Conservation (phyloP, 2,797 vertebrate genomes). For the Clarias platycephalus region DNA sequence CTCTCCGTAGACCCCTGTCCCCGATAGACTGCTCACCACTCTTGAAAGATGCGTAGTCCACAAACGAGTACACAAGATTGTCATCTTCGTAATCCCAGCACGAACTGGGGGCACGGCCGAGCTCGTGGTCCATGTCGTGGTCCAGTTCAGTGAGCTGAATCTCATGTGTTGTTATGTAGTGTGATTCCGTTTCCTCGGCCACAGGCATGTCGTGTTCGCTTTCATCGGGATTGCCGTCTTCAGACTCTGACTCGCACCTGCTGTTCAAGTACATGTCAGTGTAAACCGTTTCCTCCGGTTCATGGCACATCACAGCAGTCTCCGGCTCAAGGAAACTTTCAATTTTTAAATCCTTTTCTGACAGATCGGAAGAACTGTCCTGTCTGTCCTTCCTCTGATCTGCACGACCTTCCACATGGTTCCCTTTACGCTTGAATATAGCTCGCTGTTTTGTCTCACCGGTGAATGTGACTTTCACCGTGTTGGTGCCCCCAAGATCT, state of each 20-base stretch:
- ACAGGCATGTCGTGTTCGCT: conserved; percentile 60
- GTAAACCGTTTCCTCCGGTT: conserved; percentile 77
- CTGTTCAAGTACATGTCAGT: conserved; percentile 79
- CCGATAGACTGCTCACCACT: conserved; percentile 78
- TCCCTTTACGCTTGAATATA: conserved; percentile 59
- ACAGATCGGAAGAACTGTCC: not conserved
- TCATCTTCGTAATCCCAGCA: conserved; percentile 92
- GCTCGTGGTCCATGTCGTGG: conserved; percentile 87
- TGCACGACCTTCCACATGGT: not conserved
- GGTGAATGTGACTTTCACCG: conserved; percentile 72
- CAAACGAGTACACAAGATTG: conserved; percentile 91
- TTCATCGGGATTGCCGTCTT: conserved; percentile 67
- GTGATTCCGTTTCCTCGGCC: conserved; percentile 85
- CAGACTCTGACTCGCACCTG: conserved; percentile 67
- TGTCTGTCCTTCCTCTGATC: not conserved
- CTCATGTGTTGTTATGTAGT: conserved; percentile 96
- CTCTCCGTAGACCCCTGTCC: conserved; percentile 48
- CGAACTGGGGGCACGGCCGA: conserved; percentile 77
- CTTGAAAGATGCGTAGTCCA: conserved; percentile 93
- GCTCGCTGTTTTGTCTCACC: conserved; percentile 69
- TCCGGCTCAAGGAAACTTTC: conserved; percentile 58
- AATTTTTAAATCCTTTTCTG: conserved; percentile 49
- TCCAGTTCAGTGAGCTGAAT: conserved; percentile 96
- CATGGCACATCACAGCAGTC: not conserved
- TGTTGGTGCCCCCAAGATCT: conserved; percentile 69